Percentiles rank a stretch among this genome's conserved stretches.
These are phyloP conservation scores for Poliocrania exsul DNA, from an alignment of 2,797 vertebrate species.

Conservation along the genomic window DNA sequence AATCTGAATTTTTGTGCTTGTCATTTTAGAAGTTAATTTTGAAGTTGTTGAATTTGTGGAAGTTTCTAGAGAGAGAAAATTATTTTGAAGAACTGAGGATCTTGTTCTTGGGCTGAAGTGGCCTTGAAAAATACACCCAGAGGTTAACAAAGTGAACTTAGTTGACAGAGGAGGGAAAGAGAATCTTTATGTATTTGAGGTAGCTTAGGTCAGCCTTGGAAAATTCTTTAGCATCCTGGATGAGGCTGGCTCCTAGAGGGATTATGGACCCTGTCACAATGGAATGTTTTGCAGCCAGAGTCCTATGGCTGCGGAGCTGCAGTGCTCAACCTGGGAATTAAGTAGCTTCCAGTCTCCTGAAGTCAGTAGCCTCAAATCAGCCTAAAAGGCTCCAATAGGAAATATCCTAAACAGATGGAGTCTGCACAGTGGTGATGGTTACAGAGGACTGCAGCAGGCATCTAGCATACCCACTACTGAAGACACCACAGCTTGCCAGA, in stretches of 20 bases:
- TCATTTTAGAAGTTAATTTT: neutral
- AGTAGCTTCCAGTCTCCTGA: neutral
- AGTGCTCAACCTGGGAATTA: neutral
- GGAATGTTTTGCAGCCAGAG: neutral
- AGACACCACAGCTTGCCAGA: neutral
- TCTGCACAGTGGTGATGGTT: neutral
- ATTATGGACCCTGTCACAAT: neutral
- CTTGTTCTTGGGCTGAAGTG: neutral
- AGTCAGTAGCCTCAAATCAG: neutral
- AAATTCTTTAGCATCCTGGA: neutral
- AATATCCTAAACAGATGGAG: neutral
- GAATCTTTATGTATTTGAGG: neutral
- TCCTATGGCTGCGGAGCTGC: neutral
- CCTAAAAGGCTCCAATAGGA: neutral
- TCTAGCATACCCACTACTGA: neutral
- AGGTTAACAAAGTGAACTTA: neutral
- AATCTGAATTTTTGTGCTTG: neutral
- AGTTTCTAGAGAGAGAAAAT: neutral
- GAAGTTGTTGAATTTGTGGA: neutral
- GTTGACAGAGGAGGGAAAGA: neutral
- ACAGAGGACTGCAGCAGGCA: neutral
- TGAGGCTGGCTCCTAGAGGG: neutral
- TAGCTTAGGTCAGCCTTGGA: neutral
- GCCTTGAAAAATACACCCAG: neutral
- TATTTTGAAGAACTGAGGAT: neutral